Percentiles rank a stretch among this genome's conserved stretches.
phyloP scores from a whole-genome alignment of 2,113 vertebrate genomes.

The Prochilodus magdalenae region DNA sequence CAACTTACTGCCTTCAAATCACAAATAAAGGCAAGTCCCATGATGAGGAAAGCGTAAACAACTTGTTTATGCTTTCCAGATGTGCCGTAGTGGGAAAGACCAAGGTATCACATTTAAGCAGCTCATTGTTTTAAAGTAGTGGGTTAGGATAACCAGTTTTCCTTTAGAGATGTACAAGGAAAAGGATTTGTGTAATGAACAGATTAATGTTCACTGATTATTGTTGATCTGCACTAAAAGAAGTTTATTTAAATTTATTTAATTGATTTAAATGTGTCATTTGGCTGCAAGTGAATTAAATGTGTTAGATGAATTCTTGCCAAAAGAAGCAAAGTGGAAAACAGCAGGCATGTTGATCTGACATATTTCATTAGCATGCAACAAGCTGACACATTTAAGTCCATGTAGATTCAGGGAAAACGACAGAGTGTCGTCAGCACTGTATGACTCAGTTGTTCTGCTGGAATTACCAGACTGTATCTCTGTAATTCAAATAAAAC shows the following conservation, averaged over 20 bases:
- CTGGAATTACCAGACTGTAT: not conserved
- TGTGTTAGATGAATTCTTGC: not conserved
- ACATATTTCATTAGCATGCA: not conserved
- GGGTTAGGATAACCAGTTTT: not conserved
- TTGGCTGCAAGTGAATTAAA: not conserved
- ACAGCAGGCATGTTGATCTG: not conserved
- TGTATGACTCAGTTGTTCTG: constrained; percentile 34
- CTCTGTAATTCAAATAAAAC: not conserved
- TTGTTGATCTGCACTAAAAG: too few species aligned
- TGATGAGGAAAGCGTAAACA: constrained; percentile 28
- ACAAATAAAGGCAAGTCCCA: constrained; percentile 8
- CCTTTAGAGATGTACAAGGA: not conserved
- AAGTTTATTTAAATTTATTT: not conserved
- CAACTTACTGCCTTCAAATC: not conserved
- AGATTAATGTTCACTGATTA: not conserved
- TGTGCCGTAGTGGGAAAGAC: constrained; percentile 30
- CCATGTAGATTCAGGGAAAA: not conserved
- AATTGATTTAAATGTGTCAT: not conserved
- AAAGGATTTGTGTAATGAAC: not conserved
- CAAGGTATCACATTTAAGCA: not conserved
- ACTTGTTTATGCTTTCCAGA: constrained; percentile 43
- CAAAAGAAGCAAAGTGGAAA: not conserved
- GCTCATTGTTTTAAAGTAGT: not conserved
- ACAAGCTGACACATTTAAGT: not conserved
- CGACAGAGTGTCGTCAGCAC: not conserved